These are phyloP conservation scores for Diorhabda elongata DNA, from an alignment of 1,140 invertebrate genomes.

Conservation along the genomic window DNA sequence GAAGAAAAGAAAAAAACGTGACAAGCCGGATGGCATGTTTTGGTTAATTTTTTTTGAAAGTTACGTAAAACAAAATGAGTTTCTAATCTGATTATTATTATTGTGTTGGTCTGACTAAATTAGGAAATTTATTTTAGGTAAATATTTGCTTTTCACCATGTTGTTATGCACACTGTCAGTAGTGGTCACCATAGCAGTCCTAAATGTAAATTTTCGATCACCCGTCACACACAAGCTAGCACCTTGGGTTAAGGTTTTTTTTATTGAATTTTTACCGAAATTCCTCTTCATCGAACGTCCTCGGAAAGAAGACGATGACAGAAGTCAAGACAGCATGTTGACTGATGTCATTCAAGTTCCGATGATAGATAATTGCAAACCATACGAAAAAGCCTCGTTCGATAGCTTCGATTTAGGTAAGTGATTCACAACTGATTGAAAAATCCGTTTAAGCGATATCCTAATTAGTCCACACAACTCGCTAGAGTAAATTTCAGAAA, in stretches of 20 bases:
- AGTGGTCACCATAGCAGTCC: constrained; percentile 94
- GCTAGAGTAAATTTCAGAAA: too few species aligned
- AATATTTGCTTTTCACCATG: constrained; percentile 99
- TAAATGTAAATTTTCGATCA: constrained; percentile 98
- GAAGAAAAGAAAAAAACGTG: too few species aligned
- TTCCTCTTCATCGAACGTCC: constrained; percentile 81
- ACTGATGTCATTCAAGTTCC: constrained; percentile 46
- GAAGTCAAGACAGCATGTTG: constrained; percentile 39
- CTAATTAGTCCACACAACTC: too few species aligned
- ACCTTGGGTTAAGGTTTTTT: constrained; percentile 83
- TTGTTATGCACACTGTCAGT: constrained; percentile 97
- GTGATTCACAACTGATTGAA: neutral
- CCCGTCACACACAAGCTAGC: constrained; percentile 95
- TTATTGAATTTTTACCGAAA: constrained; percentile 85
- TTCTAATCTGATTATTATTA: too few species aligned
- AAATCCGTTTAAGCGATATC: too few species aligned
- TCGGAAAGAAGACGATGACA: constrained; percentile 65
- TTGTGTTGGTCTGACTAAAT: too few species aligned
- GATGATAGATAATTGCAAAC: constrained; percentile 43
- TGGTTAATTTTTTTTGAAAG: too few species aligned
- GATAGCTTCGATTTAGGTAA: constrained; percentile 46
- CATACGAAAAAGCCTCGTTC: constrained; percentile 41
- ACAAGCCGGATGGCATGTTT: too few species aligned
- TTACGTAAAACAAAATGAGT: too few species aligned
- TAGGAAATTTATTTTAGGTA: constrained; percentile 50